These are phyloP conservation scores for Colinus virginianus DNA, from an alignment of 2,113 vertebrate genomes.

Conservation along the genomic window DNA sequence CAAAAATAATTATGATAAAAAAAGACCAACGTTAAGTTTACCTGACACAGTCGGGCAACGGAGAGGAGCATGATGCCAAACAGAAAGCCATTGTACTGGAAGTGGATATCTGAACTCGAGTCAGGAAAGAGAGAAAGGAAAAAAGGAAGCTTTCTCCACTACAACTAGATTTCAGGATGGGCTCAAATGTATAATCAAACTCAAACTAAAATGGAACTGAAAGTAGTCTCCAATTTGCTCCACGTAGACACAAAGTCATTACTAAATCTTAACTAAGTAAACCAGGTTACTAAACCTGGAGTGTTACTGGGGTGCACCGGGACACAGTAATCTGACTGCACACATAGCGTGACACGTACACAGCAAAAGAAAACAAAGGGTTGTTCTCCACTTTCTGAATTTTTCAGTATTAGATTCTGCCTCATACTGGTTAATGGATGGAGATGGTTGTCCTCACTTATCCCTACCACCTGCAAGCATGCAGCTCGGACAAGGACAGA, in stretches of 20 bases:
- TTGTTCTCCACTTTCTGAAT: not conserved
- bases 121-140: slow-evolving; percentile 64
- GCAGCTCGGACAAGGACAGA: not conserved
- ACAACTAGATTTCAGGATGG: not conserved
- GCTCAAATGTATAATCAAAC: not conserved
- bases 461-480: not conserved
- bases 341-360: fast-evolving
- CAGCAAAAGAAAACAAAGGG: not conserved
- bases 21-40: slow-evolving; percentile 55
- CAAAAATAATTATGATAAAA: not conserved
- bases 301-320: not conserved
- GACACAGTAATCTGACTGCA: not conserved
- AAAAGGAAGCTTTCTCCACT: not conserved
- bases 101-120: slow-evolving; percentile 89
- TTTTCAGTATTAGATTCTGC: not conserved
- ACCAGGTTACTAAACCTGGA: not conserved
- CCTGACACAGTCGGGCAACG: slow-evolving; percentile 92
- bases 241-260: fast-evolving
- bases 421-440: not conserved
- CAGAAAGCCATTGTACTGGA: slow-evolving; percentile 97
- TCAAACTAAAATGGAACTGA: not conserved
- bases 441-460: not conserved
- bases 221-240: not conserved
- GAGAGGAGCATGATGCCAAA: slow-evolving; percentile 94
- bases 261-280: not conserved